phyloP scores from a whole-genome alignment of 1,140 invertebrate species.

The Drosophila fuyamai region DNA sequence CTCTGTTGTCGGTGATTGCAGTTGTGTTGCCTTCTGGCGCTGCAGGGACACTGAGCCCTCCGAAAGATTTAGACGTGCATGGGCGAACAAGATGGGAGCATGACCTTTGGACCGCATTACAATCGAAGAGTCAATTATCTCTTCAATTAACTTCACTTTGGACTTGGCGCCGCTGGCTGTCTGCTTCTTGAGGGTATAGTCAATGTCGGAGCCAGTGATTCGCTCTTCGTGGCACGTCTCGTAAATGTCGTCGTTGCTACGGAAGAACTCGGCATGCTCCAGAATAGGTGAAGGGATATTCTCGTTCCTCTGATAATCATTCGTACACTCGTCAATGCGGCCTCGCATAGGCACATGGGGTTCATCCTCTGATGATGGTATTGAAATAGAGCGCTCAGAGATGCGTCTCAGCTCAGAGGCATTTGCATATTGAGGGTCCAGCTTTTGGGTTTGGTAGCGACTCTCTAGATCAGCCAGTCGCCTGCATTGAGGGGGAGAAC shows the following conservation, averaged over 20 bases:
- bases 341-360: slow-evolving; percentile 83
- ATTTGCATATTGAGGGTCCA: slow-evolving; percentile 87
- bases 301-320: slow-evolving; percentile 87
- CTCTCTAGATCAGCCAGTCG: slow-evolving; percentile 87
- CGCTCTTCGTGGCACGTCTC: slow-evolving; percentile 83
- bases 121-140: slow-evolving; percentile 84
- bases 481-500: slow-evolving; percentile 88
- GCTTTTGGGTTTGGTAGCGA: slow-evolving; percentile 87
- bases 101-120: slow-evolving; percentile 87
- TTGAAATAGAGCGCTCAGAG: slow-evolving; percentile 89
- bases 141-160: slow-evolving; percentile 81
- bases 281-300: slow-evolving; percentile 87
- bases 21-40: slow-evolving; percentile 89
- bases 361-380: slow-evolving; percentile 89
- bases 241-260: slow-evolving; percentile 86
- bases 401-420: slow-evolving; percentile 88
- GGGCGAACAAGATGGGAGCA: slow-evolving; percentile 91
- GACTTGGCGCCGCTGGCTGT: slow-evolving; percentile 67
- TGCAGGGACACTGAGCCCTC: slow-evolving; percentile 92
- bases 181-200: slow-evolving; percentile 82
- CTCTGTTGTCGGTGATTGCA: slow-evolving; percentile 89
- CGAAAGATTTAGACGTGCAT: slow-evolving; percentile 91
- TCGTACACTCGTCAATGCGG: slow-evolving; percentile 85
- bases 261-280: slow-evolving; percentile 87
- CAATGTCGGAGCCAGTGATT: slow-evolving; percentile 74